Conservation (phyloP, 2,797 vertebrate species). For the Sarcophilus harrisii region DNA sequence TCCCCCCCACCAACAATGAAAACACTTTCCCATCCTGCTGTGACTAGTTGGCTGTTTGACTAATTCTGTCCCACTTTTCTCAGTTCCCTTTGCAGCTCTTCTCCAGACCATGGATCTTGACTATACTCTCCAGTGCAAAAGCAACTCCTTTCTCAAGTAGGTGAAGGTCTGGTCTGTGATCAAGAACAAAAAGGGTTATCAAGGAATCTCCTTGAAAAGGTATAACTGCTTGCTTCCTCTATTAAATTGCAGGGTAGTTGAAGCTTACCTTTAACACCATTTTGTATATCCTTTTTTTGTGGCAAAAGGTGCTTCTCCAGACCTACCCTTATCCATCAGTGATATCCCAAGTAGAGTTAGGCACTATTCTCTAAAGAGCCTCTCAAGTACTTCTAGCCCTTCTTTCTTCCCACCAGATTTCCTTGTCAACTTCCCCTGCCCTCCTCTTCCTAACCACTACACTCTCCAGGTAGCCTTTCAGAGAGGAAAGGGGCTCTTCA, state of each 20-base stretch:
- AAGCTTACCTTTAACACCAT: neutral
- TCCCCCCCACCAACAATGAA: neutral
- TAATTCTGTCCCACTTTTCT: neutral
- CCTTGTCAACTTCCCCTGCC: too few species aligned
- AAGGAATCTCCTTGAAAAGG: neutral
- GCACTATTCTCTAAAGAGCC: neutral
- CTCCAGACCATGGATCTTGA: neutral
- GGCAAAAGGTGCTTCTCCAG: neutral
- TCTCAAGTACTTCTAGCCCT: neutral
- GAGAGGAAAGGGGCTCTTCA: conserved; percentile 26
- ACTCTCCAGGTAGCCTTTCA: neutral
- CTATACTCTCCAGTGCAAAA: neutral
- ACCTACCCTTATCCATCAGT: neutral
- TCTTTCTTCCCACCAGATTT: neutral
- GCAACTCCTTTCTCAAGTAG: neutral
- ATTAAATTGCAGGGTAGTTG: neutral
- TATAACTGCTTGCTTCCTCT: neutral
- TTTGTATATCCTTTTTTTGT: neutral
- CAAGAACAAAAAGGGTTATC: neutral
- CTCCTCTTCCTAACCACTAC: neutral
- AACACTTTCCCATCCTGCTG: neutral
- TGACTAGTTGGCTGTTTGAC: neutral
- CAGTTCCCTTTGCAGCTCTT: neutral
- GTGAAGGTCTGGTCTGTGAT: neutral
- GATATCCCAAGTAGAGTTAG: neutral